Evolutionary conservation across 2,113 vertebrate species (phyloP), one percentile per base, ranked within the genome.

Genomic region (Nannobrachium achirus): DNA sequence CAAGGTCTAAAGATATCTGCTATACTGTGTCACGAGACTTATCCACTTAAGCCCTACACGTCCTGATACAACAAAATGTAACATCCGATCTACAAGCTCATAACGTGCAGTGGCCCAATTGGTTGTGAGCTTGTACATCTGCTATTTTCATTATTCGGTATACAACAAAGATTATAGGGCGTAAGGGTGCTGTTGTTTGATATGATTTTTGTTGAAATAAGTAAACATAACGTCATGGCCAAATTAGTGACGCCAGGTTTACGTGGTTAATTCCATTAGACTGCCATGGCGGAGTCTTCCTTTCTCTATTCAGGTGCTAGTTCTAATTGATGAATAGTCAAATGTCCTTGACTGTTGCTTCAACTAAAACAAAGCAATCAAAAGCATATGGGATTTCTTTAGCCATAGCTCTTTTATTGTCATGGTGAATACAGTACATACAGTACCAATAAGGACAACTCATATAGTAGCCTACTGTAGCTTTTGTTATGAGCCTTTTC

Each of bases 1-100:
- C 11, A 71, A 66, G 49, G 68, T 76, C 89, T 91, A 86, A 89
- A 89, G 72, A 86, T 86, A 87, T 78, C 82, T 50, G 56, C 63
- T 45, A 60, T 44, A 48, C 55, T 14, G 4, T 66, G 19, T 50
- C 79, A 87, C 44, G 65, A 69, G 80, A 83, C 63, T 14, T 33
- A 33, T 4, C 25, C 25, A 33, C 25, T 33, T 33, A 33, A 33
- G 25, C 25, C 25, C 25, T 33, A 33, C 25, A 33, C 25, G 3
- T 1, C 25, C 25, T 33, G 3, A 33, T 33, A 33, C 25, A 5
- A 33, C 25, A 33, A 33, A 33, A 33, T 33, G 25, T 5, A 2
- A 33, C 25, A 33, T 33, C 25, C 25, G 6, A 33, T 33, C 25
- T 33, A 33, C 25, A 33, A 33, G 6, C 25, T 33, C 25, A 4